phyloP scores from a whole-genome alignment of 2,888 invertebrate genomes.

The Acanthopleura granulata region DNA sequence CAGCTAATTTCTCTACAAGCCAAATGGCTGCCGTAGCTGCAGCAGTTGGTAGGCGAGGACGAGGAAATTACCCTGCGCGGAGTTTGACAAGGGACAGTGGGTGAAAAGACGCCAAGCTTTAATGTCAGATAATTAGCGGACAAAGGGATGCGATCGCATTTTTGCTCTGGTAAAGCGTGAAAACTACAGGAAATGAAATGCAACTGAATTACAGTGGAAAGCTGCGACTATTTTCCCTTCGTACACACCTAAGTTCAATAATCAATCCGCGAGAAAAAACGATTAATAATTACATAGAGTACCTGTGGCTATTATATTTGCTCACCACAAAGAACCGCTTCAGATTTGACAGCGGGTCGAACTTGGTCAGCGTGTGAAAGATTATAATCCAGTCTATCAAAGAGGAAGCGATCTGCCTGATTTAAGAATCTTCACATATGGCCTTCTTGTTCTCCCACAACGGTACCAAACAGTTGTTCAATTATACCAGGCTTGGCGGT shows the following conservation, averaged over 20 bases:
- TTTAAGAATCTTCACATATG: too few relatives aligned
- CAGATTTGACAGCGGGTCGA: background rate
- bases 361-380: too few relatives aligned
- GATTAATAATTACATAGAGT: background rate
- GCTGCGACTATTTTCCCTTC: background rate
- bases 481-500: too few relatives aligned
- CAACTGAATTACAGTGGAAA: slow-evolving; percentile 12
- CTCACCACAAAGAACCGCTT: background rate
- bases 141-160: background rate
- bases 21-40: background rate
- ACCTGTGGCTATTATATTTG: slow-evolving; percentile 2
- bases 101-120: background rate
- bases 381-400: too few relatives aligned
- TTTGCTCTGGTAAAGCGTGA: background rate
- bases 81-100: slow-evolving; percentile 2
- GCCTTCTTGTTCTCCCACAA: too few relatives aligned
- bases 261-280: background rate
- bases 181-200: slow-evolving; percentile 18
- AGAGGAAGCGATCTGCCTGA: too few relatives aligned
- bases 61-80: background rate
- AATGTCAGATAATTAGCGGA: background rate
- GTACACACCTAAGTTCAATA: background rate
- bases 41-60: slow-evolving; percentile 5
- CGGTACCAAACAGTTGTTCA: too few relatives aligned
- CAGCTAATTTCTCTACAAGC: slow-evolving; percentile 9